Base-by-base conservation (phyloP, 1,140 invertebrate species). In the Drosophila arizonae region DNA sequence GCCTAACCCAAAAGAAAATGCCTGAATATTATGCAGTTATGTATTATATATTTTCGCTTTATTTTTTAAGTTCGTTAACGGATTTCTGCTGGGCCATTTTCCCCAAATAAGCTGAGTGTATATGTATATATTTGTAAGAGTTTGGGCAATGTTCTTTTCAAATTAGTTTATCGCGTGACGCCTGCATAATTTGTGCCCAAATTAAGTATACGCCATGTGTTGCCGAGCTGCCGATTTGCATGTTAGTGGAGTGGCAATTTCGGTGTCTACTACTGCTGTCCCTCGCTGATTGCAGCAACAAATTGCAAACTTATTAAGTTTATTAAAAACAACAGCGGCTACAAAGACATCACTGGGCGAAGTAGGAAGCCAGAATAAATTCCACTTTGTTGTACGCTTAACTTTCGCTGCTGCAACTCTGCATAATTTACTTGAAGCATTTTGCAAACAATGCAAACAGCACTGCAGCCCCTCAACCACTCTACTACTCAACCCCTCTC, bases 231-330 rank as follows among this genome's bases (percentile, higher is more conserved):
- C 51, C 48, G 36, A 61, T 60, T 55, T 68, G 67, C 56, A 52
- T 51, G 62, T 45, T 48, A 36, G 39, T 28, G 21, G 41, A 43
- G 36, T 76, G 74, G 68, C 82, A 63, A 76, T 81, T 81, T 77
- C 57, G 66, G 51, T 63, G 61, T 51, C 72, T 69, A 30, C 72
- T 63, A 13, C n/a, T 30, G n/a, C 39, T 41, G 76, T 76, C 62
- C 66, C 28, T 72, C 72, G 15, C 84, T 87, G 82, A 87, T 86
- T 86, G 82, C 82, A 79, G 66, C 82, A 82, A 79, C 84, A 87
- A 87, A 87, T 82, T 88, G 79, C 79, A 79, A 87, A 82, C 79
- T 88, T 88, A 87, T 88, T 87, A 87, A 81, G 81, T 86, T 86
- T 85, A 82, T 82, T 81, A 87, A 87, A 87, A 86, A 79, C 57